Percentiles rank a stretch among this genome's conserved stretches.
These are phyloP conservation scores for Coenobita brevimanus DNA, from an alignment of 1,140 invertebrate species.

Conservation along the genomic window DNA sequence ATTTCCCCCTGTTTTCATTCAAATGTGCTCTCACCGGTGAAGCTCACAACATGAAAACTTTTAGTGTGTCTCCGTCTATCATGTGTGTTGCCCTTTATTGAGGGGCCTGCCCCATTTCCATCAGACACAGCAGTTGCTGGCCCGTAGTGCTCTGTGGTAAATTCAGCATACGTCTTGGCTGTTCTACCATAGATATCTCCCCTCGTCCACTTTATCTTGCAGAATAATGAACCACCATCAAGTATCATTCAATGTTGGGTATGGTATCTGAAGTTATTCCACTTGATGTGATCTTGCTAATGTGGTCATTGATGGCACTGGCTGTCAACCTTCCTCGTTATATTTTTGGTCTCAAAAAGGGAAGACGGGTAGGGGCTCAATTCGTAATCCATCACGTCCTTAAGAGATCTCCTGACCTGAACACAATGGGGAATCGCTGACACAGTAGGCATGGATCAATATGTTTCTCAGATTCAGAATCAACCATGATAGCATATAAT, in stretches of 20 bases:
- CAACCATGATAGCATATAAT: no score
- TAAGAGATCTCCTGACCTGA: no score
- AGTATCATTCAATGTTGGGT: conserved; percentile 14
- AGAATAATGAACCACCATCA: conserved; percentile 6
- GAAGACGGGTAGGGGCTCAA: no score
- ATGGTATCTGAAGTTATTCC: background rate
- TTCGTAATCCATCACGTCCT: no score
- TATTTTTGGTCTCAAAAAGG: no score
- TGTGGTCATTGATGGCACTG: no score
- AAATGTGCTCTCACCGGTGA: conserved; percentile 33
- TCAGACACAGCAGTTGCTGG: conserved; percentile 10
- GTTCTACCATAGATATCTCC: conserved; percentile 38
- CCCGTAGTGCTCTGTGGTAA: conserved; percentile 18
- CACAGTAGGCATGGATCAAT: no score
- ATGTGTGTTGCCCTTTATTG: conserved; percentile 18
- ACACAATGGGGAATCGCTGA: no score
- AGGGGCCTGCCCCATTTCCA: conserved; percentile 6
- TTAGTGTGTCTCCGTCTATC: conserved; percentile 8
- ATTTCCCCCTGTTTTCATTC: conserved; percentile 29
- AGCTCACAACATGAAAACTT: conserved; percentile 28
- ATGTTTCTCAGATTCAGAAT: no score
- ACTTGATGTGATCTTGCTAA: background rate
- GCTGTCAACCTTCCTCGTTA: no score
- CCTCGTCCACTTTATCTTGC: conserved; percentile 29
- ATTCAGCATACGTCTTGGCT: conserved; percentile 13